Evolutionary conservation across 2,888 invertebrate species (phyloP).

Genomic region (Gymnocheta viridis): DNA sequence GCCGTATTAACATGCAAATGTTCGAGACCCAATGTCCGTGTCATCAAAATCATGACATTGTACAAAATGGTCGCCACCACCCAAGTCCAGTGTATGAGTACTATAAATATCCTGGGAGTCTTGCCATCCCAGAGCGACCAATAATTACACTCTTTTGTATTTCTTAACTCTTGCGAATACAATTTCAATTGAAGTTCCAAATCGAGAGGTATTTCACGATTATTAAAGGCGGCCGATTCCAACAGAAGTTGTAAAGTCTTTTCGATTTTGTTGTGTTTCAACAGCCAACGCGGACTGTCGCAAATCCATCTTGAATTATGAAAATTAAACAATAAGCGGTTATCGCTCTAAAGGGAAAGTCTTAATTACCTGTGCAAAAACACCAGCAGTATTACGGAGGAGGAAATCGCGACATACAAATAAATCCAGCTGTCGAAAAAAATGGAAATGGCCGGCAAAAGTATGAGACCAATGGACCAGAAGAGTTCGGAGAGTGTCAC

Average conservation of each 20-base stretch:
- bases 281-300: constrained; percentile 82
- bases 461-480: constrained; percentile 82
- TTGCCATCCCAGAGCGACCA: constrained; percentile 81
- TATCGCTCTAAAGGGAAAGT: background rate
- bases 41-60: constrained; percentile 81
- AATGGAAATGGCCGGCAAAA: constrained; percentile 81
- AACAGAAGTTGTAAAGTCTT: constrained; percentile 78
- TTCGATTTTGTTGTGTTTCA: constrained; percentile 78
- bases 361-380: constrained; percentile 77
- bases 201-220: constrained; percentile 79
- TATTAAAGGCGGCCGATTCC: constrained; percentile 80
- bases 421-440: constrained; percentile 81
- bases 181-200: constrained; percentile 77
- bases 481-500: constrained; percentile 81
- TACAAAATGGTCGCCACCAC: constrained; percentile 79
- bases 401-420: constrained; percentile 81
- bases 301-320: constrained; percentile 78
- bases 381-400: constrained; percentile 80
- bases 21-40: constrained; percentile 80
- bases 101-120: constrained; percentile 75
- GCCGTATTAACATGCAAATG: constrained; percentile 81
- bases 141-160: constrained; percentile 71
- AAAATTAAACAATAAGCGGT: background rate
- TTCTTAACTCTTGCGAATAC: constrained; percentile 73
- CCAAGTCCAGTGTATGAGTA: constrained; percentile 79